Evolutionary conservation across 92 coral and sea anemone species (phyloP), one percentile per base, ranked within the genome.

Genomic region (Palythoa grandiflora): DNA sequence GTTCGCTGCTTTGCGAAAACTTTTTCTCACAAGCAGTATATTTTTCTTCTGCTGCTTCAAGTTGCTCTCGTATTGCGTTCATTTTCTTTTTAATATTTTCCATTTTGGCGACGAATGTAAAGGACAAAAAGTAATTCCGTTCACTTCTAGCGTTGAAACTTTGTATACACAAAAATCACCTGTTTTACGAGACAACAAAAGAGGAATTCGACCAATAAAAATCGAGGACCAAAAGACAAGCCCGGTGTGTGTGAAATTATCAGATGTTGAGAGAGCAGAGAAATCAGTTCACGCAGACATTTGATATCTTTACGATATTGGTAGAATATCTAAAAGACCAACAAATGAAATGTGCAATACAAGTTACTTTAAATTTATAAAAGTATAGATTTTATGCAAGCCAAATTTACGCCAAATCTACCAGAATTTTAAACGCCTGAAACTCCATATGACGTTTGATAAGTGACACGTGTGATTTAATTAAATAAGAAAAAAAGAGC

Each of bases 11-110:
- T 57, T 79, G 83, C 28, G 61, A 86, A 2, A 91, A 80, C 60
- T 89, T 86, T 81, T 87, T 89, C 63, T 83, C 84, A 9, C 93
- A 91, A 15, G 51, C 73, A 44, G 40, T 71, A 54, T 91, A 94
- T 15, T 91, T 63, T 57, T 95, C 92, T 47, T 95, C 98, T 7
- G 92, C 80, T 28, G 88, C 94, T 10, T 95, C 98, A 16, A 95
- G 75, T 60, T 95, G 84, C 48, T 91, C 87, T 48, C 92, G 89
- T 52, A 93, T 40, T 21, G 61, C 59, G 77, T 74, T 86, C 44
- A 88, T 87, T 91, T 93, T 95, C 48, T 84, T 90, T 65, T 94
- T 91, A 38, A 95, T 85, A 51, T 88, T 89, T 60, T 93, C 96
- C 96, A 95, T 93, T 71, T 8, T 88, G 17, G 44, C 9, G 10